These are phyloP conservation scores for Ridgeia piscesae DNA, from an alignment of 1,140 invertebrate species.

Conservation along the genomic window DNA sequence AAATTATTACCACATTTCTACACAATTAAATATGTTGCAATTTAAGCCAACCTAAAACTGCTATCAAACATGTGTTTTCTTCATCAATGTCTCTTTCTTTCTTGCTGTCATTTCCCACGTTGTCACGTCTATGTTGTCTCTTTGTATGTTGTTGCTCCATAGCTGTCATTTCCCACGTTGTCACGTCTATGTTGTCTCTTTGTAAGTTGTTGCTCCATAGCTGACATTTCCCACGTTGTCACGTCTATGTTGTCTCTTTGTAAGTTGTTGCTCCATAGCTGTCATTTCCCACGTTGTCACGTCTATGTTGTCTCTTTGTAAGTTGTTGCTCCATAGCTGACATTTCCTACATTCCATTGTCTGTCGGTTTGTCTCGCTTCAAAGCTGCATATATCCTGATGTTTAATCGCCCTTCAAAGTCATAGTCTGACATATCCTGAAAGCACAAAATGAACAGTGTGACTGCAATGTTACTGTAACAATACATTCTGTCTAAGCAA, in stretches of 20 bases:
- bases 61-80: background rate
- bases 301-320: background rate
- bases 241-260: background rate
- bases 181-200: background rate
- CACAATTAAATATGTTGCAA: background rate
- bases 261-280: background rate
- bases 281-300: background rate
- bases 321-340: background rate
- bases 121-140: background rate
- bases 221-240: no score
- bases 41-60: background rate
- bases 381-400: constrained; percentile 67
- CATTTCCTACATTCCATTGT: background rate
- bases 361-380: constrained; percentile 42
- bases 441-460: constrained; percentile 23
- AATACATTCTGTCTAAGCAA: constrained; percentile 10
- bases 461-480: constrained; percentile 17
- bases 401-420: constrained; percentile 69
- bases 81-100: background rate
- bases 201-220: background rate
- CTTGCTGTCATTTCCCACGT: background rate
- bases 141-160: background rate
- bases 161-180: background rate
- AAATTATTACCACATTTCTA: background rate
- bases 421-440: constrained; percentile 66